These are phyloP conservation scores for Nephila pilipes DNA, from an alignment of 1,140 invertebrate species.

Conservation along the genomic window DNA sequence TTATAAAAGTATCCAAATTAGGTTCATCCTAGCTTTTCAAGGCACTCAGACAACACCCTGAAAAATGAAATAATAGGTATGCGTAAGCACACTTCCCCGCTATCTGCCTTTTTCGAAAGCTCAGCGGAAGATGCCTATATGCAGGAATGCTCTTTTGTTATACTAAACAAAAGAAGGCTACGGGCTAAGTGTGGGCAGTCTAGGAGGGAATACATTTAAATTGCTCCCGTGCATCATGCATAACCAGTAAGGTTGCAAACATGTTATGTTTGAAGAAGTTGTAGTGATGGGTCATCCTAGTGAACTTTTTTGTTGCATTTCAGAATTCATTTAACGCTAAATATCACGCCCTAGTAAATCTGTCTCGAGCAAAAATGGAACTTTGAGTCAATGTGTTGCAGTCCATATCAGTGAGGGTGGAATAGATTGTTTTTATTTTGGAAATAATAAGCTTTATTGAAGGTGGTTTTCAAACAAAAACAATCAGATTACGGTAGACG, in stretches of 20 bases:
- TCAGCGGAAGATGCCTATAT: background rate
- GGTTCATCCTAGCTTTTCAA: background rate
- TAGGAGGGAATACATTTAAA: background rate
- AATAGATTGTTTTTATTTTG: background rate
- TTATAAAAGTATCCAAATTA: constrained; percentile 32
- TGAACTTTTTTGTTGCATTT: background rate
- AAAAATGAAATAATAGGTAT: constrained; percentile 27
- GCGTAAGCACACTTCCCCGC: background rate
- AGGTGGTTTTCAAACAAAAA: too few relatives aligned
- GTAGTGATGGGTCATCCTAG: background rate
- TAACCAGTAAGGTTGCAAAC: background rate
- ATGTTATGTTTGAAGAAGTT: constrained; percentile 2
- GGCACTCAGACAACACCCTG: constrained; percentile 17
- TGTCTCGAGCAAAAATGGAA: background rate
- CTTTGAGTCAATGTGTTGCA: background rate
- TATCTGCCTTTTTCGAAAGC: background rate
- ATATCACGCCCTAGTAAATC: constrained; percentile 32
- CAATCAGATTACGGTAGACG: too few relatives aligned
- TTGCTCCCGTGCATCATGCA: constrained; percentile 41
- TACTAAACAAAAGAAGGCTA: background rate
- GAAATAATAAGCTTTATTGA: background rate
- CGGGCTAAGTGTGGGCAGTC: background rate
- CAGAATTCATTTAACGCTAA: background rate
- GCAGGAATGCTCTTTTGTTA: constrained; percentile 22
- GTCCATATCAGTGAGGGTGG: background rate